phyloP scores from a whole-genome alignment of 2,888 invertebrate genomes.

The Crematogaster levior region DNA sequence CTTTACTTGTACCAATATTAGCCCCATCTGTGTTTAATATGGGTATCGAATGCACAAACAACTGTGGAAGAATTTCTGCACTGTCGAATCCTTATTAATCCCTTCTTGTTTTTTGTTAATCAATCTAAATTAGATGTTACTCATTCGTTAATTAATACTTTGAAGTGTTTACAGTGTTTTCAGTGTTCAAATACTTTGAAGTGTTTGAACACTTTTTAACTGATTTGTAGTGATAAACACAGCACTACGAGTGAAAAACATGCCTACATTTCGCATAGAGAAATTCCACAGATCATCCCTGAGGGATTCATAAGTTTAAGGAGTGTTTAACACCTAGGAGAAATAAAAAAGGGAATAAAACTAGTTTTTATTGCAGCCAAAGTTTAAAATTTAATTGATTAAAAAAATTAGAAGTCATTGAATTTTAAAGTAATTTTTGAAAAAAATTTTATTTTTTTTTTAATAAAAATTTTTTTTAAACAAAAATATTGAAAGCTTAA shows the following conservation, averaged over 20 bases:
- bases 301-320: background rate
- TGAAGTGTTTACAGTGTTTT: too few species aligned
- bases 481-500: too few species aligned
- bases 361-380: too few species aligned
- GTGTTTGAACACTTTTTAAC: too few species aligned
- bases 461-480: too few species aligned
- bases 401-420: too few species aligned
- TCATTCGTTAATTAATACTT: background rate
- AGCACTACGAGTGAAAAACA: background rate
- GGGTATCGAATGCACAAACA: background rate
- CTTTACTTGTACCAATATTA: slow-evolving; percentile 31
- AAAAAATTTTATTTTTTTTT: too few species aligned
- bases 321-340: too few species aligned
- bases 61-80: background rate
- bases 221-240: background rate
- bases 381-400: too few species aligned
- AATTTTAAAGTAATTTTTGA: too few species aligned
- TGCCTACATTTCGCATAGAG: background rate
- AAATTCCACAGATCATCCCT: background rate
- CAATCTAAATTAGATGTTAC: background rate
- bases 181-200: too few species aligned
- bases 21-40: background rate
- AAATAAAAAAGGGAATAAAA: too few species aligned
- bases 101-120: background rate
- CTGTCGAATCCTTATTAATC: slow-evolving; percentile 1